phyloP scores from a whole-genome alignment of 2,797 vertebrate genomes.

The Eulemur albifrons region DNA sequence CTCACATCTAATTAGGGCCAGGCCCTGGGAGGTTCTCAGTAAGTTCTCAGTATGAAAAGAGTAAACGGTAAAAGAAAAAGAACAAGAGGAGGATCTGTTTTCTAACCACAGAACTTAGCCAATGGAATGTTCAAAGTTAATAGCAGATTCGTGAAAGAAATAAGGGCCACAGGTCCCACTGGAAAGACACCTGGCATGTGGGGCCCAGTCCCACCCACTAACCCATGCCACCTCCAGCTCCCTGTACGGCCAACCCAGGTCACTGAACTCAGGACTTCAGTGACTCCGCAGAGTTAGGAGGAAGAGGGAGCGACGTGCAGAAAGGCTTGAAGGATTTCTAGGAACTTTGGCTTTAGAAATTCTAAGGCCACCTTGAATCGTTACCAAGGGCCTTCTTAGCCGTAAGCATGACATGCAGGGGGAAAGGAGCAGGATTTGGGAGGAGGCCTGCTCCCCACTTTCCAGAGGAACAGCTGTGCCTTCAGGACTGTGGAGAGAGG shows the following conservation, averaged over 20 bases:
- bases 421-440: not conserved
- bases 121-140: not conserved
- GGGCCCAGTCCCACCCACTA: not conserved
- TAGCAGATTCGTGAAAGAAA: not conserved
- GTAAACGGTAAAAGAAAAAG: not conserved
- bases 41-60: not conserved
- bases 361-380: not conserved
- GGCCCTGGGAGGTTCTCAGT: not conserved
- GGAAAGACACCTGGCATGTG: not conserved
- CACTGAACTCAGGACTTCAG: not conserved
- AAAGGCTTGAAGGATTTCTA: not conserved
- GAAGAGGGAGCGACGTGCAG: not conserved
- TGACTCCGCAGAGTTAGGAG: not conserved
- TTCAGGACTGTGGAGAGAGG: slow-evolving; percentile 18
- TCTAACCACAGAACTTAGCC: not conserved
- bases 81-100: not conserved
- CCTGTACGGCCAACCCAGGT: not conserved
- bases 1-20: not conserved
- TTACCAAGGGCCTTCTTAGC: not conserved
- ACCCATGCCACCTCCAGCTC: not conserved
- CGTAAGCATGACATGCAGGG: fast-evolving
- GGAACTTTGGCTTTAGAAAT: not conserved
- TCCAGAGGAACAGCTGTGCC: not conserved
- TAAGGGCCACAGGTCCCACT: not conserved
- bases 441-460: not conserved